Conservation (phyloP, 2,797 vertebrate species). For the Taeniopygia guttata region DNA sequence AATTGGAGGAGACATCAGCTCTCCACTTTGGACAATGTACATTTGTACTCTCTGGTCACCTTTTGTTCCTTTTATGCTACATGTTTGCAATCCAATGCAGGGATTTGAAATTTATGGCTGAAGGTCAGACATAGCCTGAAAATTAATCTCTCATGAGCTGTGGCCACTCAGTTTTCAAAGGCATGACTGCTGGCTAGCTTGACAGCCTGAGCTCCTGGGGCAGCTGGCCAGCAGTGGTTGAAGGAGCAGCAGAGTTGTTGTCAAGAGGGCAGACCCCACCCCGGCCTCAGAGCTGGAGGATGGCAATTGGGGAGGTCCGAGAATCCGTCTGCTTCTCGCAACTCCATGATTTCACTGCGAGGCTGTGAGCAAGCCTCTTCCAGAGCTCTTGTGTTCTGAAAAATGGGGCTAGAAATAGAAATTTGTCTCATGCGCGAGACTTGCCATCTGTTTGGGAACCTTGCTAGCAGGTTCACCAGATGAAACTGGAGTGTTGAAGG, state of each 20-base stretch:
- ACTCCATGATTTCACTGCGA: background rate
- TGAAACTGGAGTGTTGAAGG: slow-evolving; percentile 8
- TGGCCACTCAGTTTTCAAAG: background rate
- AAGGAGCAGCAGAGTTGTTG: background rate
- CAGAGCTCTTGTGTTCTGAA: slow-evolving; percentile 22
- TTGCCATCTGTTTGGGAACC: slow-evolving; percentile 53
- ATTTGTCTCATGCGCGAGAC: slow-evolving; percentile 6
- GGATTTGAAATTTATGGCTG: background rate
- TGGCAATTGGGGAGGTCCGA: rapidly evolving
- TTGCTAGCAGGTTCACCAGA: slow-evolving; percentile 32
- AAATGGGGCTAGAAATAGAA: slow-evolving; percentile 41
- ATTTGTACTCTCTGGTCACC: rapidly evolving
- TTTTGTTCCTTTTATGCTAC: background rate
- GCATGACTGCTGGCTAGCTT: background rate
- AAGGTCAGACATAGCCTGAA: background rate
- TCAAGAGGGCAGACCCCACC: background rate
- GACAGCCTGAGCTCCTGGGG: background rate
- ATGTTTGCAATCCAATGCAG: background rate
- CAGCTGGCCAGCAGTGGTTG: background rate
- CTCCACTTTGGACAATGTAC: background rate
- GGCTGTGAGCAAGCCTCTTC: background rate
- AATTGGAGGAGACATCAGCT: background rate
- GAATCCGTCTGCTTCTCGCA: rapidly evolving
- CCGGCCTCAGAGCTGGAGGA: background rate
- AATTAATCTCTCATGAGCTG: background rate